phyloP scores from a whole-genome alignment of 2,797 vertebrate genomes.

The Borostomias antarcticus region DNA sequence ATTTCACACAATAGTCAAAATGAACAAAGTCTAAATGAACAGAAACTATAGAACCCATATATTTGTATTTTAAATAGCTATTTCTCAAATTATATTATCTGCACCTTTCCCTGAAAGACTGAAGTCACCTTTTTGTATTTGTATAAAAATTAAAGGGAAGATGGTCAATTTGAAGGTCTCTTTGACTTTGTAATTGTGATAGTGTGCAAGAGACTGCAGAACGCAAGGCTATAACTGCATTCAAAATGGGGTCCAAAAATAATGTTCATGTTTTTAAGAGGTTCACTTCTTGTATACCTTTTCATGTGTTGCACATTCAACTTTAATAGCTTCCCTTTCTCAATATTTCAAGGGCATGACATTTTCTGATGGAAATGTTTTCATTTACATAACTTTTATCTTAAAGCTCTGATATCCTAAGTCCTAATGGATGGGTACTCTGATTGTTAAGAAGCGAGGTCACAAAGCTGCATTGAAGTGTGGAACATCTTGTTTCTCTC shows the following conservation, averaged over 20 bases:
- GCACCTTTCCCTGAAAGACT: neutral
- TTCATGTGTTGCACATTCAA: no score
- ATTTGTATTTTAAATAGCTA: neutral
- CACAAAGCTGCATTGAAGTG: no score
- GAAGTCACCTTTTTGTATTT: conserved; percentile 4
- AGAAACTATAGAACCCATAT: no score
- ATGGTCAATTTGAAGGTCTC: neutral
- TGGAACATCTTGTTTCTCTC: no score
- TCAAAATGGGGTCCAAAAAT: neutral
- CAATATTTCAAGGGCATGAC: neutral
- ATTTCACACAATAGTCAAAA: no score
- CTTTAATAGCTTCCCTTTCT: neutral
- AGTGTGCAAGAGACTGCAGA: neutral
- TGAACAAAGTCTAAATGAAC: no score
- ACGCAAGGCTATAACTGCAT: neutral
- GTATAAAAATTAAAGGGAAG: conserved; percentile 2
- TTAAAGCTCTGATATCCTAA: no score
- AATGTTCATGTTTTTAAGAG: neutral
- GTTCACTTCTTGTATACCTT: neutral
- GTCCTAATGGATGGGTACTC: no score
- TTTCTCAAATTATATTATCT: neutral
- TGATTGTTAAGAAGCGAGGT: no score
- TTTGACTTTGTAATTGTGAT: conserved; percentile 2
- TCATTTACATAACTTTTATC: neutral
- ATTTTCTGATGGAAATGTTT: neutral